Conservation (phyloP, 2,888 invertebrate species). For the Trachelus stipa region DNA sequence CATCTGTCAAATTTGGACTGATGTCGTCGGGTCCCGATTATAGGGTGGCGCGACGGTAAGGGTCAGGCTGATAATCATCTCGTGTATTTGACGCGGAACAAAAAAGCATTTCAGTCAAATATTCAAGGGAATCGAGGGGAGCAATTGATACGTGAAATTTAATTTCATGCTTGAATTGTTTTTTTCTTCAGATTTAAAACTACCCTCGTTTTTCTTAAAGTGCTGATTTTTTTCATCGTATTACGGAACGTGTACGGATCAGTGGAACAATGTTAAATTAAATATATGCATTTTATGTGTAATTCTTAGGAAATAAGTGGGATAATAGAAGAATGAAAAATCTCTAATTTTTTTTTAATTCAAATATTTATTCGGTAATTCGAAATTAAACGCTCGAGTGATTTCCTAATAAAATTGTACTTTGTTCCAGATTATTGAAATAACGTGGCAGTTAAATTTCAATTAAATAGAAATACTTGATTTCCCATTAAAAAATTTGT, state of each 20-base stretch:
- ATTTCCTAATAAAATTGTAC: background rate
- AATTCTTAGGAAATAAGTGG: background rate
- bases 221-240: too few species aligned
- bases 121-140: background rate
- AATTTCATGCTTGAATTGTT: too few species aligned
- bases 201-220: too few species aligned
- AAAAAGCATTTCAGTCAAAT: background rate
- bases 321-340: background rate
- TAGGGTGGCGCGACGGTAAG: background rate
- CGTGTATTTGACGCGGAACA: background rate
- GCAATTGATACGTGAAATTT: too few species aligned
- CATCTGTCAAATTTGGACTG: background rate
- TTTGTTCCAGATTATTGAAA: background rate
- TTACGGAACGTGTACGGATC: too few species aligned
- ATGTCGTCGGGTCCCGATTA: background rate
- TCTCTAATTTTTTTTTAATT: background rate
- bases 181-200: too few species aligned
- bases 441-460: background rate
- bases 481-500: background rate
- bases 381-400: background rate
- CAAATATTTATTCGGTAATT: background rate
- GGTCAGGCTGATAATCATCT: background rate
- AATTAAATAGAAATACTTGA: background rate
- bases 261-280: too few species aligned
- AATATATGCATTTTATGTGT: too few species aligned